These are phyloP conservation scores for Zophobas morio DNA, from an alignment of 1,140 invertebrate species.

Conservation along the genomic window DNA sequence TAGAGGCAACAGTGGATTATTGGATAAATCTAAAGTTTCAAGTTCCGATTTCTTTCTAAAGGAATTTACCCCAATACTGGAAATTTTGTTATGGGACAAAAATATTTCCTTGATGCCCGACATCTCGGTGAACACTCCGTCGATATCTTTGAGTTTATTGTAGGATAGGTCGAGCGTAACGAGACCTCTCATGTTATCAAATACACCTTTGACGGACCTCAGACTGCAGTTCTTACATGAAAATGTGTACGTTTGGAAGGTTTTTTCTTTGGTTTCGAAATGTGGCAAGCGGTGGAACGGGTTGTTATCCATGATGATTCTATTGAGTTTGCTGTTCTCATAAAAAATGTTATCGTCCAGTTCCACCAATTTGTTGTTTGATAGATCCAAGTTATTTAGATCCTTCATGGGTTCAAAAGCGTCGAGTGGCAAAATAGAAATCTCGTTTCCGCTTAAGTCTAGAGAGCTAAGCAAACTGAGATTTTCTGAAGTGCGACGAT, in stretches of 20 bases:
- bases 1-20: constrained; percentile 77
- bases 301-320: constrained; percentile 61
- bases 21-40: constrained; percentile 77
- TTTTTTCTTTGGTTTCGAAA: constrained; percentile 53
- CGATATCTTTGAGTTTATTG: constrained; percentile 60
- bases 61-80: constrained; percentile 71
- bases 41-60: constrained; percentile 76
- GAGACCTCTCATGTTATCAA: constrained; percentile 55
- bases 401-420: constrained; percentile 57
- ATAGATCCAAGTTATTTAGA: constrained; percentile 60
- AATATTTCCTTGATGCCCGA: constrained; percentile 74
- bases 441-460: constrained; percentile 62
- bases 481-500: constrained; percentile 51
- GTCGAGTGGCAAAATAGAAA: constrained; percentile 54
- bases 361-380: constrained; percentile 60
- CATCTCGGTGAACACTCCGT: constrained; percentile 68
- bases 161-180: constrained; percentile 59
- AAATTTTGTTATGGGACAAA: constrained; percentile 78
- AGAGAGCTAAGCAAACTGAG: constrained; percentile 57
- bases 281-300: constrained; percentile 60
- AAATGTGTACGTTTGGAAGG: constrained; percentile 59
- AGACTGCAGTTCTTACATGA: constrained; percentile 63
- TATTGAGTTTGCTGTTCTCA: constrained; percentile 57
- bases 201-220: constrained; percentile 40
- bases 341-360: constrained; percentile 60